These are phyloP conservation scores for Anas georgica DNA, from an alignment of 2,797 vertebrate genomes.

Conservation along the genomic window DNA sequence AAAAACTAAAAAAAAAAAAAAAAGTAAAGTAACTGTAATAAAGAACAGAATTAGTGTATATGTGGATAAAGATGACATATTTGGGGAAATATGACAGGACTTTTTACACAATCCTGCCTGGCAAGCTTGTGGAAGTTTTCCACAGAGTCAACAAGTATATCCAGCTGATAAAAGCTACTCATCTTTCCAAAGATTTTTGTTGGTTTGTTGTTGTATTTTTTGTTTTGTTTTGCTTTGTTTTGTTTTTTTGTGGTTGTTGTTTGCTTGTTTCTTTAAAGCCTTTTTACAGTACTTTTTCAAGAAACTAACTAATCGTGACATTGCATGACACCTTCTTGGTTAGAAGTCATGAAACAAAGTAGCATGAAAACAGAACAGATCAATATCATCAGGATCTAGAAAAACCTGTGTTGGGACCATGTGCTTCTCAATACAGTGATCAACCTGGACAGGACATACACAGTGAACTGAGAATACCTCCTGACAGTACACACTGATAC, in stretches of 20 bases:
- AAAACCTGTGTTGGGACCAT: background rate
- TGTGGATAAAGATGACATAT: background rate
- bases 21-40: background rate
- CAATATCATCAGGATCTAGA: background rate
- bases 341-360: background rate
- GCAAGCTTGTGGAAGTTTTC: background rate
- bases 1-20: too few species aligned
- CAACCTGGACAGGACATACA: background rate
- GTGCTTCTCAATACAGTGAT: background rate
- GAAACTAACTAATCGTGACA: background rate
- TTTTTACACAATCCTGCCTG: background rate
- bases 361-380: background rate
- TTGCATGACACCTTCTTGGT: background rate
- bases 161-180: background rate
- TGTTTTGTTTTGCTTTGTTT: too few species aligned
- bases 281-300: background rate
- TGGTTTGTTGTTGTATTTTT: background rate
- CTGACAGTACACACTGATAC: rapidly evolving
- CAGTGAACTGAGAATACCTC: background rate
- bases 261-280: background rate
- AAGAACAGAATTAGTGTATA: background rate
- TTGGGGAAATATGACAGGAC: background rate
- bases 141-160: background rate
- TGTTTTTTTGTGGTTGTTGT: too few species aligned
- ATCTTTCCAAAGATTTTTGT: background rate